Conservation (phyloP, 2,888 invertebrate genomes). For the Meta bourneti region DNA sequence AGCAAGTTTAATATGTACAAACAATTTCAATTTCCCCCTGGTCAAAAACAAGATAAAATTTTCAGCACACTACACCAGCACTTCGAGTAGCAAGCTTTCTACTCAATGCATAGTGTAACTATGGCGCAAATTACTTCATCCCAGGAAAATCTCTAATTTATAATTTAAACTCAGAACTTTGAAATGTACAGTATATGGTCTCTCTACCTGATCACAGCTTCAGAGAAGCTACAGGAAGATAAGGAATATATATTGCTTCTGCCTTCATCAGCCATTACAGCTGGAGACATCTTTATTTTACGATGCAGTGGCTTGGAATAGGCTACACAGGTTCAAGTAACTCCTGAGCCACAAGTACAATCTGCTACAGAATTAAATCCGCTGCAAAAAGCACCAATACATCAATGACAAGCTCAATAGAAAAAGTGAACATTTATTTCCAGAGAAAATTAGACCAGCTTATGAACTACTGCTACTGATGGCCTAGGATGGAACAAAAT, state of each 20-base stretch:
- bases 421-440: neutral
- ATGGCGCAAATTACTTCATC: conserved; percentile 59
- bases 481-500: too few relatives aligned
- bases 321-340: conserved; percentile 57
- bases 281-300: conserved; percentile 68
- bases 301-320: conserved; percentile 55
- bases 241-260: conserved; percentile 72
- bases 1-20: neutral
- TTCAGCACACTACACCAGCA: neutral
- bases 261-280: conserved; percentile 49
- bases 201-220: conserved; percentile 61
- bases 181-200: conserved; percentile 42
- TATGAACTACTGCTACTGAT: too few relatives aligned
- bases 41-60: too few relatives aligned
- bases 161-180: neutral
- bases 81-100: conserved; percentile 5
- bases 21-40: neutral
- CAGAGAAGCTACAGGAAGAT: conserved; percentile 60
- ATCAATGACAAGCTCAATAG: conserved; percentile 4
- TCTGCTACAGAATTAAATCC: conserved; percentile 14
- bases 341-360: conserved; percentile 55
- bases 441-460: too few relatives aligned
- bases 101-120: conserved; percentile 6
- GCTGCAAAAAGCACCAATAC: conserved; percentile 13
- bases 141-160: neutral